Conservation (phyloP, 2,113 vertebrate species). For the Callionymus lyra region DNA sequence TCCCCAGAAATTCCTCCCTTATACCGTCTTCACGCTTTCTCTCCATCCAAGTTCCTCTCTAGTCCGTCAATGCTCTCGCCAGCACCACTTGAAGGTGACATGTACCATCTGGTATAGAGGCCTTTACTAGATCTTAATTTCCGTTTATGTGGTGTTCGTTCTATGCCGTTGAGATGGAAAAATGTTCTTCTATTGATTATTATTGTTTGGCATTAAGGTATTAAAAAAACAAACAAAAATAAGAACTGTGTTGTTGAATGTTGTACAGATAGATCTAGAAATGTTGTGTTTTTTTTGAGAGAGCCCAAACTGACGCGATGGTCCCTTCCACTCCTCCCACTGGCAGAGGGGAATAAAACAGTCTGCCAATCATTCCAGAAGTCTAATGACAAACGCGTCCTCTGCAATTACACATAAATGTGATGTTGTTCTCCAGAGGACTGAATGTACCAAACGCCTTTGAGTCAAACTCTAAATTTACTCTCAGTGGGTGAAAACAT, state of each 20-base stretch:
- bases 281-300: conserved; percentile 48
- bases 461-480: conserved; percentile 9
- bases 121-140: conserved; percentile 64
- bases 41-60: conserved; percentile 12
- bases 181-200: conserved; percentile 66
- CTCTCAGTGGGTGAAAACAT: conserved; percentile 5
- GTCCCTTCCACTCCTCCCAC: conserved; percentile 40
- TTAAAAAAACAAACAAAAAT: conserved; percentile 38
- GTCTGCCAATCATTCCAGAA: conserved; percentile 24
- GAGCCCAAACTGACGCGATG: conserved; percentile 54
- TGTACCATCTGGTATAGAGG: conserved; percentile 69
- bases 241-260: conserved; percentile 71
- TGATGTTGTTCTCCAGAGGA: background rate
- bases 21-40: background rate
- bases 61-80: conserved; percentile 40
- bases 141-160: conserved; percentile 61
- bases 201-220: conserved; percentile 62
- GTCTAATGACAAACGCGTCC: conserved; percentile 13
- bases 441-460: conserved; percentile 11
- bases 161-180: conserved; percentile 68
- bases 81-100: conserved; percentile 64
- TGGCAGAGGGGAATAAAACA: conserved; percentile 45
- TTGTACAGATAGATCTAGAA: conserved; percentile 75
- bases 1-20: background rate
- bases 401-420: conserved; percentile 2